phyloP scores from a whole-genome alignment of 2,888 invertebrate genomes.

The Amiota minor region DNA sequence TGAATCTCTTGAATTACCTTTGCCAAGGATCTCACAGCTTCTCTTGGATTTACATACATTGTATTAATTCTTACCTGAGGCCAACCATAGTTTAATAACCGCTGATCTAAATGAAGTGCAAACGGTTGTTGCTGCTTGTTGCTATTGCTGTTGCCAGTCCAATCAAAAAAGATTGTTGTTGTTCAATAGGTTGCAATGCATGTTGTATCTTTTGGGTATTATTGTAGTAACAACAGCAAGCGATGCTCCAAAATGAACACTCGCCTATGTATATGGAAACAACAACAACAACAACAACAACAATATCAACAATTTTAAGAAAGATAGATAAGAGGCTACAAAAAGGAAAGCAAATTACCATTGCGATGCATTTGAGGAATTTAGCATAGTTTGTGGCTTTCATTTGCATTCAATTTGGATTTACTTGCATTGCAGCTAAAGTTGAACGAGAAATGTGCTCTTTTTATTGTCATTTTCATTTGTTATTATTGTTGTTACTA shows the following conservation, averaged over 20 bases:
- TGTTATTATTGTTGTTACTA: constrained; percentile 48
- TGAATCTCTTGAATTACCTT: too few relatives aligned
- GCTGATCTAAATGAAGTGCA: not conserved
- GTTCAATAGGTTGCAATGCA: constrained; percentile 12
- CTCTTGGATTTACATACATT: too few relatives aligned
- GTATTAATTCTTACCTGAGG: too few relatives aligned
- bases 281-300: constrained; percentile 13
- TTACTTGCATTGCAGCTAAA: constrained; percentile 46
- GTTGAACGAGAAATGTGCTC: constrained; percentile 27
- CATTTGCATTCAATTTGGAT: constrained; percentile 71
- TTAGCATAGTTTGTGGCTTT: constrained; percentile 69
- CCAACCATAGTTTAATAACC: not conserved
- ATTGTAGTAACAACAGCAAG: constrained; percentile 10
- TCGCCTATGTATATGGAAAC: constrained; percentile 1
- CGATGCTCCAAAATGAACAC: constrained; percentile 29
- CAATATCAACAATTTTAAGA: not conserved
- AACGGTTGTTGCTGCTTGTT: not conserved
- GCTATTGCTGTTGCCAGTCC: constrained; percentile 7
- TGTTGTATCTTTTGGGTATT: not conserved
- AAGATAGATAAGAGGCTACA: constrained; percentile 40
- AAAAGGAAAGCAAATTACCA: constrained; percentile 65
- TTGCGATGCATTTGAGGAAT: constrained; percentile 69
- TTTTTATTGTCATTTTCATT: constrained; percentile 59
- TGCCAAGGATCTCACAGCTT: too few relatives aligned
- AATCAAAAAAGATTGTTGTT: constrained; percentile 18